phyloP scores from a whole-genome alignment of 2,888 invertebrate genomes.

The Meandrusa payeni region DNA sequence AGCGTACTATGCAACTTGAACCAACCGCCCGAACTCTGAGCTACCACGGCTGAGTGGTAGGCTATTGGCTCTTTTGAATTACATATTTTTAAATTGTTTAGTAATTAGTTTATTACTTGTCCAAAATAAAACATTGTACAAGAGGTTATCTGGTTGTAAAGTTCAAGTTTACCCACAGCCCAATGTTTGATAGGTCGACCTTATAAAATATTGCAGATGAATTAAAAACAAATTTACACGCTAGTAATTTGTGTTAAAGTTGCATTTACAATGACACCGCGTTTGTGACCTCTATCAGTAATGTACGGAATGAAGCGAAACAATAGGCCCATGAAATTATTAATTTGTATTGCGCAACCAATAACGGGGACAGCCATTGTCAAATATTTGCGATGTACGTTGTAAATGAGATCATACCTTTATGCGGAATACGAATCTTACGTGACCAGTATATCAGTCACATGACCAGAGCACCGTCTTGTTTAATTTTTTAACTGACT shows the following conservation, averaged over 20 bases:
- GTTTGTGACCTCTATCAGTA: conserved; percentile 7
- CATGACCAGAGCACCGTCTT: too few relatives aligned
- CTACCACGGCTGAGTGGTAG: too few relatives aligned
- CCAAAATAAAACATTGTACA: conserved; percentile 8
- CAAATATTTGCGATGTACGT: conserved; percentile 3
- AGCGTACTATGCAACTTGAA: too few relatives aligned
- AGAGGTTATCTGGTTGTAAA: conserved; percentile 13
- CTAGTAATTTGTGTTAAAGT: neutral
- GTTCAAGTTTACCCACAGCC: conserved; percentile 18
- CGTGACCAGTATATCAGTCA: too few relatives aligned
- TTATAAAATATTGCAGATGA: neutral
- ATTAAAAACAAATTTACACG: too few relatives aligned
- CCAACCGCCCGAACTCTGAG: too few relatives aligned
- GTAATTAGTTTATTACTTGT: too few relatives aligned
- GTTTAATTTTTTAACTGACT: too few relatives aligned
- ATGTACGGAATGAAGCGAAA: conserved; percentile 6
- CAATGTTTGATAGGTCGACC: conserved; percentile 2
- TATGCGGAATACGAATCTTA: too few relatives aligned
- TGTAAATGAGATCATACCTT: too few relatives aligned
- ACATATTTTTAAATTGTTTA: too few relatives aligned
- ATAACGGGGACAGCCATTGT: neutral
- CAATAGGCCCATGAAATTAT: conserved; percentile 12
- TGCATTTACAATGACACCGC: neutral
- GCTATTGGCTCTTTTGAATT: too few relatives aligned
- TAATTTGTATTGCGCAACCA: conserved; percentile 9